A percentile compares a stretch with the other conserved stretches of the same genome.
Conservation (phyloP, 2,888 invertebrate species). For the Clistopyga incitator region DNA sequence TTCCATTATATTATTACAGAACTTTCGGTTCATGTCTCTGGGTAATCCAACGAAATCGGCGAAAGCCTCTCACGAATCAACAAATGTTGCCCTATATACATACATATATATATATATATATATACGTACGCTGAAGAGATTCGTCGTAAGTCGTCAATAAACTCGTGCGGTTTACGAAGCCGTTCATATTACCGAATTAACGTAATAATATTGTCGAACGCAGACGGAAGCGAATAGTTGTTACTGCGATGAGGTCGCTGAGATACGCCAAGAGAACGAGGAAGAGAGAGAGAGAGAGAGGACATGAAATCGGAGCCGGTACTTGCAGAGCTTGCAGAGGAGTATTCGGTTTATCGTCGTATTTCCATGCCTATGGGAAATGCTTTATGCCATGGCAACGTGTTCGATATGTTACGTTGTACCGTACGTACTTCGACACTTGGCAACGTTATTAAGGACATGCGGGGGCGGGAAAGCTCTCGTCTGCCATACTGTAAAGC, state of each 20-base stretch:
- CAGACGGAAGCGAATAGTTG: slow-evolving; percentile 9
- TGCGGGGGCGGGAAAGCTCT: slow-evolving; percentile 5
- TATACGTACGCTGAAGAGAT: neutral
- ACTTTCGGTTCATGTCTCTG: neutral
- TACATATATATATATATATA: neutral
- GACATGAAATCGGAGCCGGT: slow-evolving; percentile 4
- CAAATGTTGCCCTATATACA: neutral
- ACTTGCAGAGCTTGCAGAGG: neutral
- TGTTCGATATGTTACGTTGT: slow-evolving; percentile 48
- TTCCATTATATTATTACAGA: neutral
- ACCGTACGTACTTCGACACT: slow-evolving; percentile 50
- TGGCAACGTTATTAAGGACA: slow-evolving; percentile 47
- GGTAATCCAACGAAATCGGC: slow-evolving; percentile 44
- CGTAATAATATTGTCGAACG: slow-evolving; percentile 52
- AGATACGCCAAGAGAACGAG: too few relatives aligned
- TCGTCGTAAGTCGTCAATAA: neutral
- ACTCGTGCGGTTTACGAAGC: slow-evolving; percentile 24
- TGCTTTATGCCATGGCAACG: slow-evolving; percentile 17
- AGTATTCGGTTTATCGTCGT: slow-evolving; percentile 25
- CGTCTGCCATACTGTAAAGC: neutral
- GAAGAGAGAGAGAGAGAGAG: neutral
- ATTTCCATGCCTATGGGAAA: neutral
- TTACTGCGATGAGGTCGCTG: neutral
- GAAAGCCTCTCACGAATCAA: slow-evolving; percentile 6
- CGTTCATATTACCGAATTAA: slow-evolving; percentile 56